These are phyloP conservation scores for Synergus itoensis DNA, from an alignment of 2,888 invertebrate genomes.

Conservation along the genomic window DNA sequence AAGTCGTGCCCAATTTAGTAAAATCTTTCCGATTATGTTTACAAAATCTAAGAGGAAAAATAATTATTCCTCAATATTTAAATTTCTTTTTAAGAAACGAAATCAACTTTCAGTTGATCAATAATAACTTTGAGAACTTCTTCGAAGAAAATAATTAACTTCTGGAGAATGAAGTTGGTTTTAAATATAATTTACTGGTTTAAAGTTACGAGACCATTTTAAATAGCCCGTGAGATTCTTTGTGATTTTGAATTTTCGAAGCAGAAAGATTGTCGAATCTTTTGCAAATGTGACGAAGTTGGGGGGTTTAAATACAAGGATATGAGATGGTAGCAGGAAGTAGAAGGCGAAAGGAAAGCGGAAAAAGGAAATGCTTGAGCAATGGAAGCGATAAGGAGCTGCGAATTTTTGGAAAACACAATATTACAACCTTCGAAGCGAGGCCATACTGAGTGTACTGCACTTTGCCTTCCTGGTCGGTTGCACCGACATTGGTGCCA, in stretches of 20 bases:
- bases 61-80: neutral
- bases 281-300: slow-evolving; percentile 5
- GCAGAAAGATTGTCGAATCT: slow-evolving; percentile 9
- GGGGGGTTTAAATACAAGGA: neutral
- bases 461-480: slow-evolving; percentile 89
- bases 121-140: neutral
- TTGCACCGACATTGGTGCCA: slow-evolving; percentile 91
- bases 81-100: neutral
- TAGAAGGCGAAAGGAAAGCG: neutral
- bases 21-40: neutral
- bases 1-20: neutral
- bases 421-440: slow-evolving; percentile 84
- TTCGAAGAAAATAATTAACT: slow-evolving; percentile 8
- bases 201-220: neutral
- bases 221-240: slow-evolving; percentile 17
- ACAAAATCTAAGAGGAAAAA: slow-evolving; percentile 10
- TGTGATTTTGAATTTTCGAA: neutral
- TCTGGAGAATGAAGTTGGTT: slow-evolving; percentile 12
- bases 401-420: slow-evolving; percentile 23
- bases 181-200: neutral
- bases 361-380: slow-evolving; percentile 21
- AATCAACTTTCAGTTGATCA: neutral
- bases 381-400: slow-evolving; percentile 48
- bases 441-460: slow-evolving; percentile 83
- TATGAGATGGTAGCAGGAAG: neutral